A percentile compares a stretch with the other conserved stretches of the same genome.
Evolutionary conservation across 1,140 invertebrate genomes (phyloP).

Genomic region (Cyclargus thomasi): DNA sequence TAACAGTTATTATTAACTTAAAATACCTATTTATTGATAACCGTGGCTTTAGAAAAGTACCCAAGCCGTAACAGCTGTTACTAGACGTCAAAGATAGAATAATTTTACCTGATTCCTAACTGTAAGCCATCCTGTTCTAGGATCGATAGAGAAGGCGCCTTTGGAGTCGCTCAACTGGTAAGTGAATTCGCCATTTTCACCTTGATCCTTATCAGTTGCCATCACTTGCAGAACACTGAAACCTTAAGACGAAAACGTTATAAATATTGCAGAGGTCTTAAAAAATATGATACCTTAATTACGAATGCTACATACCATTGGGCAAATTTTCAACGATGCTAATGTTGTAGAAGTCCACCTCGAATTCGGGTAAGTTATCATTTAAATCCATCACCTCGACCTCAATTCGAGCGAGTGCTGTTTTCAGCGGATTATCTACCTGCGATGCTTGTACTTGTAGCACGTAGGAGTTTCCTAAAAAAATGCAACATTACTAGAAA

Average conservation of each 20-base stretch:
- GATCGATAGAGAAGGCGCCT: conserved; percentile 87
- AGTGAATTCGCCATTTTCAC: conserved; percentile 88
- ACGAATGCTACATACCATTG: conserved; percentile 78
- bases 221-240: conserved; percentile 89
- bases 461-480: conserved; percentile 81
- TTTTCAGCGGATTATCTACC: conserved; percentile 85
- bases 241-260: conserved; percentile 42
- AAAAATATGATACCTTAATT: not conserved
- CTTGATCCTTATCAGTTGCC: conserved; percentile 86
- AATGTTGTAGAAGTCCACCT: conserved; percentile 92
- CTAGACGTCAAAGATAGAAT: not conserved
- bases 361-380: conserved; percentile 89
- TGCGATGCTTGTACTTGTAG: conserved; percentile 87
- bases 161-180: conserved; percentile 85
- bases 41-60: too few species aligned
- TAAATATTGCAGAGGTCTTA: not conserved
- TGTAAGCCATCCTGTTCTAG: conserved; percentile 88
- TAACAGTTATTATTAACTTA: not conserved
- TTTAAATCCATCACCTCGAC: conserved; percentile 88
- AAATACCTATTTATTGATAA: not conserved
- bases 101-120: conserved; percentile 79
- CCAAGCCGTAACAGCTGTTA: not conserved
- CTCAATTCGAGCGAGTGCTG: conserved; percentile 83
- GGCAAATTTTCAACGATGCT: conserved; percentile 94
- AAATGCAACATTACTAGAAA: too few species aligned